Conservation (phyloP, 2,888 invertebrate species). For the Temnothorax rugatulus region DNA sequence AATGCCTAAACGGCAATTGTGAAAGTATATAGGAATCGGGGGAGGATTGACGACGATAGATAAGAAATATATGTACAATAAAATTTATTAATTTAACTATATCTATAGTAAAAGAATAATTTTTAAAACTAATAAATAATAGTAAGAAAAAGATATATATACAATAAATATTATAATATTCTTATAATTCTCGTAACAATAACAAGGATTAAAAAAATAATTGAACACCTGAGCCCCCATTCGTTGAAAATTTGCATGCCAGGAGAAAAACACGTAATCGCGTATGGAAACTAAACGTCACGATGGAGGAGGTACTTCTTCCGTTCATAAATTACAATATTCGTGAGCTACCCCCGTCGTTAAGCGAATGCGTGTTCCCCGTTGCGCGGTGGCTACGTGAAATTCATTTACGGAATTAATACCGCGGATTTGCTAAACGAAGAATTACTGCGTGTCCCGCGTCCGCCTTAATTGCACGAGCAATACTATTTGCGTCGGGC, state of each 20-base stretch:
- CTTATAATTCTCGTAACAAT: neutral
- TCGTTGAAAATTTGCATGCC: constrained; percentile 26
- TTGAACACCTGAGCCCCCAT: neutral
- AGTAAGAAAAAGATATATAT: neutral
- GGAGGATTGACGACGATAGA: neutral
- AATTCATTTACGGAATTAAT: constrained; percentile 77
- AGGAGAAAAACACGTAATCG: constrained; percentile 45
- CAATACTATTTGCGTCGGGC: constrained; percentile 32
- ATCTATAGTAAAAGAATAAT: neutral
- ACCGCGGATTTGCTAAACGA: constrained; percentile 71
- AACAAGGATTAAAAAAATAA: constrained; percentile 12
- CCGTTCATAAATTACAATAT: constrained; percentile 69
- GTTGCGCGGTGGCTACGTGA: constrained; percentile 58
- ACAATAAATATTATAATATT: constrained; percentile 1
- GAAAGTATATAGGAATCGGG: neutral
- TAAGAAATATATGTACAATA: neutral
- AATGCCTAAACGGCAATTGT: constrained; percentile 57
- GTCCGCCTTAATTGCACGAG: constrained; percentile 63
- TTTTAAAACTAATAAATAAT: constrained; percentile 10
- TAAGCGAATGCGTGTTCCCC: constrained; percentile 45
- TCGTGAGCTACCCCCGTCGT: constrained; percentile 46
- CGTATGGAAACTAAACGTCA: constrained; percentile 56
- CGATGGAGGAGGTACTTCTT: constrained; percentile 45
- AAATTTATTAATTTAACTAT: neutral
- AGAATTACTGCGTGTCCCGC: constrained; percentile 70